A percentile compares a stretch with the other conserved stretches of the same genome.
Evolutionary conservation across 1,140 invertebrate genomes (phyloP).

Genomic region (Matsumurasca onukii): DNA sequence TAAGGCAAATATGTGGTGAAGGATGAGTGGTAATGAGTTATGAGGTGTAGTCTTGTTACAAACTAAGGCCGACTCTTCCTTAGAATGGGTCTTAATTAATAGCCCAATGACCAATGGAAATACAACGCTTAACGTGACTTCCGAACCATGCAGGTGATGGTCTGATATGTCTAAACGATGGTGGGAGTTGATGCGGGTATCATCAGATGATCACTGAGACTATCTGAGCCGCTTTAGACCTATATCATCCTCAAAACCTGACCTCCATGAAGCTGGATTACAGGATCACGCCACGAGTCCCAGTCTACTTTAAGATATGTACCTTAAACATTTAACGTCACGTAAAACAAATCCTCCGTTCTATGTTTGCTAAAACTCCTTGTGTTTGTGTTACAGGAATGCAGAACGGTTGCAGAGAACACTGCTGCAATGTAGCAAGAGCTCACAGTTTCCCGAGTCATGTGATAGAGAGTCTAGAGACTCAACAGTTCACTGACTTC

Average conservation of each 20-base stretch:
- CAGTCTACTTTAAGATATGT: neutral
- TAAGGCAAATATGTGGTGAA: too few relatives aligned
- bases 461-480: conserved; percentile 23
- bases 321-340: conserved; percentile 3
- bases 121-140: too few relatives aligned
- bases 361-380: neutral
- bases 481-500: conserved; percentile 26
- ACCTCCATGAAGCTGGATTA: neutral
- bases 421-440: conserved; percentile 30
- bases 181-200: too few relatives aligned
- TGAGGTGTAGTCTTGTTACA: too few relatives aligned
- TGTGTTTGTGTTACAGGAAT: conserved; percentile 36
- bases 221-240: neutral
- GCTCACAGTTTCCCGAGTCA: neutral
- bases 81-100: too few relatives aligned
- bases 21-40: too few relatives aligned
- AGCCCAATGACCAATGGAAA: too few relatives aligned
- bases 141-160: too few relatives aligned
- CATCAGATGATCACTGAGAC: too few relatives aligned
- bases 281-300: neutral
- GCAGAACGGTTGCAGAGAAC: conserved; percentile 18
- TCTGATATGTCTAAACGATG: too few relatives aligned
- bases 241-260: neutral
- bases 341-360: neutral
- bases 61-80: too few relatives aligned